Percentiles rank a stretch among this genome's conserved stretches.
Evolutionary conservation across 2,797 vertebrate genomes (phyloP).

Genomic region (Anguilla obscura): DNA sequence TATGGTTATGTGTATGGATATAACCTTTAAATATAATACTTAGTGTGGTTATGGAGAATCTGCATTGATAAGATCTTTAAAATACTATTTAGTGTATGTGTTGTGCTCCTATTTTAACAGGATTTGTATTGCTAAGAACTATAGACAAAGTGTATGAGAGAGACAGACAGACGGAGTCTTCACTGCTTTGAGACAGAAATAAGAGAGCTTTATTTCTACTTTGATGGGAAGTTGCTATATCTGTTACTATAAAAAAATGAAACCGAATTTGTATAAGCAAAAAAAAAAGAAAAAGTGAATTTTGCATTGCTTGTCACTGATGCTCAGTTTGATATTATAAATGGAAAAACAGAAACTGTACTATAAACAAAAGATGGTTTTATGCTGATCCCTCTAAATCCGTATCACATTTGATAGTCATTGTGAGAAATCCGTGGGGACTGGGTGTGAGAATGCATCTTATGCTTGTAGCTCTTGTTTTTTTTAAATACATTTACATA

Average conservation of each 20-base stretch:
- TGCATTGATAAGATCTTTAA: not conserved
- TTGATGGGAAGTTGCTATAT: not conserved
- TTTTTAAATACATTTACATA: not conserved
- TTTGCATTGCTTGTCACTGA: not conserved
- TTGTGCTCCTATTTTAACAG: not conserved
- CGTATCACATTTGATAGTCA: not conserved
- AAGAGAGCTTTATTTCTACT: not conserved
- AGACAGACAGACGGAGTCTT: not conserved
- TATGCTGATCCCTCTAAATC: not conserved
- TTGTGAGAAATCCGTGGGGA: not conserved
- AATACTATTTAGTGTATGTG: not conserved
- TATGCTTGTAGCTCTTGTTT: not conserved
- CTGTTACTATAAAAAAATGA: not conserved
- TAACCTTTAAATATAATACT: not conserved
- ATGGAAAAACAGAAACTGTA: not conserved
- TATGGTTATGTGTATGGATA: not conserved
- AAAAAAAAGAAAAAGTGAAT: not conserved
- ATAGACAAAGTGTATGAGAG: not conserved
- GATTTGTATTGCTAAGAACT: not conserved
- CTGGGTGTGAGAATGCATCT: not conserved
- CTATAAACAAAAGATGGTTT: not conserved
- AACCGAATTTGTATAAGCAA: not conserved
- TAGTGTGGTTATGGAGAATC: not conserved
- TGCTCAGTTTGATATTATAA: not conserved
- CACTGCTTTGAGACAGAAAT: not conserved